Evolutionary conservation across 2,888 invertebrate species (phyloP), one percentile per base, ranked within the genome.

Genomic region (Latrodectus hesperus): DNA sequence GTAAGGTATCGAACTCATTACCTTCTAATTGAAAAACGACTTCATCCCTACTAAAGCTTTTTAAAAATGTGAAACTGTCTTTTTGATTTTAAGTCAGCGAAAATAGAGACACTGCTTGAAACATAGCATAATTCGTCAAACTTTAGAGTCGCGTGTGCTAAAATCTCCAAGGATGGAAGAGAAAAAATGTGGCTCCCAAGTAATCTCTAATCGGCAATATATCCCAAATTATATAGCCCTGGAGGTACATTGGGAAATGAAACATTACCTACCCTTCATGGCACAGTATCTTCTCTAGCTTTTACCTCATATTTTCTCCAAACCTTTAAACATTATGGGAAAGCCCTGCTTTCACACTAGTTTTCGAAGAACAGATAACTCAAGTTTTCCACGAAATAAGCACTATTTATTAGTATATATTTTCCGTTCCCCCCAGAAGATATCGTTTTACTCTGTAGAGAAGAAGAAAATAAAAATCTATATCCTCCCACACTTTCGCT

Each of bases 191-290:
- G 4, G 38, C 38, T 38, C 38, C 4, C 38, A 71, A 72, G 64
- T 22, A 73, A 81, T 81, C 73, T 74, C 81, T 67, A 74, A 72
- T 65, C 73, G 67, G 67, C 81, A 65, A 81, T 81, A 74, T 53
- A 52, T 74, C 81, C 52, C 51, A 74, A 81, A 81, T 81, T 81
- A 81, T 81, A 73, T 81, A 81, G 60, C 81, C 81, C 81, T 65
- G 22, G 81, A 74, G 81, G 49, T 73, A 73, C 81, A 81, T 81
- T 67, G 65, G 9, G 53, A 53, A 53, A 81, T 74, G 81, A 81
- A 74, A 81, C 81, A 81, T 74, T 81, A 52, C 73, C 52, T 64
- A 71, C 64, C 51, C 71, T 64, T 64, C 51, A 16, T 67, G 17
- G 67, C 51, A 49, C 38, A 81, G 81, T 81, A 67, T 65, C 81